Conservation (phyloP, 1,140 invertebrate genomes). For the Zaprionus davidi region DNA sequence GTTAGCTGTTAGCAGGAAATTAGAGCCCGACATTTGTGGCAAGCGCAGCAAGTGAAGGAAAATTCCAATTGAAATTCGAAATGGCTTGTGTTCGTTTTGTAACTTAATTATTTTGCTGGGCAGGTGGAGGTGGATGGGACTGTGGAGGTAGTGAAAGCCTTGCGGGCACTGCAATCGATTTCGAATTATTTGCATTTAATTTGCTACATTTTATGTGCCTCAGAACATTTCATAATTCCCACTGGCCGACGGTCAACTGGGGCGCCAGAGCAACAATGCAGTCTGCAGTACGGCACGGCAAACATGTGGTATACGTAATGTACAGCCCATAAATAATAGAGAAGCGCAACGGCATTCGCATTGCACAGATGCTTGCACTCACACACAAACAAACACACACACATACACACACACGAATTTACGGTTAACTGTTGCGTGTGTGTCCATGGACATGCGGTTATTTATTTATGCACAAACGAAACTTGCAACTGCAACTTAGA, state of each 20-base stretch:
- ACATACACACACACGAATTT: not conserved
- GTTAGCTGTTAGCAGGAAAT: conserved; percentile 47
- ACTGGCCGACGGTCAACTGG: conserved; percentile 11
- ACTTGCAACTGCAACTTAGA: conserved; percentile 47
- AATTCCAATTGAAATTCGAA: conserved; percentile 32
- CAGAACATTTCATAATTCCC: conserved; percentile 40
- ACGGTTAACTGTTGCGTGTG: conserved; percentile 54
- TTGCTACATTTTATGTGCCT: conserved; percentile 36
- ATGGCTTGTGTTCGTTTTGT: not conserved
- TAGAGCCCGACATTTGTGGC: conserved; percentile 44
- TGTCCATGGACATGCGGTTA: conserved; percentile 56
- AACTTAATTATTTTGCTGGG: conserved; percentile 32
- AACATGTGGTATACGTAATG: conserved; percentile 65
- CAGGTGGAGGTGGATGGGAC: not conserved
- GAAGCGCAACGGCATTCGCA: conserved; percentile 37
- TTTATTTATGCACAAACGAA: conserved; percentile 71
- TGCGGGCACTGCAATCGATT: conserved; percentile 35
- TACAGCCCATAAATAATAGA: conserved; percentile 69
- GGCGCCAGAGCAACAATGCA: conserved; percentile 4
- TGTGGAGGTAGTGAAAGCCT: conserved; percentile 12
- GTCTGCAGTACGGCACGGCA: conserved; percentile 21
- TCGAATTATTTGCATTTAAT: conserved; percentile 64
- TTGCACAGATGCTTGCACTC: conserved; percentile 30
- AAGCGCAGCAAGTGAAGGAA: conserved; percentile 17
- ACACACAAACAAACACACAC: conserved; percentile 34